A percentile compares a stretch with the other conserved stretches of the same genome.
phyloP scores from a whole-genome alignment of 2,888 invertebrate genomes.

The Lasioglossum vierecki region DNA sequence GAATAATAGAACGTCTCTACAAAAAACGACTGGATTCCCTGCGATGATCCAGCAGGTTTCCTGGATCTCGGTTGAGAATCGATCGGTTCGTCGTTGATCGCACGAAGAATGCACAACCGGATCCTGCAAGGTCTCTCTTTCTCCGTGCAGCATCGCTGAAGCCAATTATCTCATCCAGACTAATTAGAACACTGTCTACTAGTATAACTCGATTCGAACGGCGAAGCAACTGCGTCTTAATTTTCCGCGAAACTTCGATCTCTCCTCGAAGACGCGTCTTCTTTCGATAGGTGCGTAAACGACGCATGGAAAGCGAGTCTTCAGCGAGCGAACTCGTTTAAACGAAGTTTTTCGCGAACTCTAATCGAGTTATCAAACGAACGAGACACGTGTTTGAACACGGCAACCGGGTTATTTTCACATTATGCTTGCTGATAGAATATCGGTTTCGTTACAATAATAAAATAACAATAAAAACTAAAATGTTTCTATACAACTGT shows the following conservation, averaged over 20 bases:
- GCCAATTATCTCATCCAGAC: constrained; percentile 43
- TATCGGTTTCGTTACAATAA: constrained; percentile 16
- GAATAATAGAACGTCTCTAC: neutral
- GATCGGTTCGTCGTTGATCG: neutral
- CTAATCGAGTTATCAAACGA: neutral
- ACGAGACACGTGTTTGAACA: neutral
- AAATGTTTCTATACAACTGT: no score
- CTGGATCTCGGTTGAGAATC: neutral
- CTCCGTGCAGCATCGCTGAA: neutral
- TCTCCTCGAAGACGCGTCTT: neutral
- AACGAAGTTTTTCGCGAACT: no score
- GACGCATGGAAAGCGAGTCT: neutral
- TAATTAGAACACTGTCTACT: constrained; percentile 35
- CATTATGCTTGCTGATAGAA: neutral
- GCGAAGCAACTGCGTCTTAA: constrained; percentile 26
- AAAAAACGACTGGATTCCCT: neutral
- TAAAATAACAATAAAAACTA: no score
- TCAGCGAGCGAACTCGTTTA: neutral
- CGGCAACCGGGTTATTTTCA: neutral
- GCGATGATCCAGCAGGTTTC: neutral
- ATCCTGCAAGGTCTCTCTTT: constrained; percentile 26
- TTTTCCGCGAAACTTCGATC: constrained; percentile 10
- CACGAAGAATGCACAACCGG: neutral
- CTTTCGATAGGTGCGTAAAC: neutral
- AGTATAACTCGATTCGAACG: constrained; percentile 5